phyloP scores from a whole-genome alignment of 2,888 invertebrate species.

The Aporophyla nigra region DNA sequence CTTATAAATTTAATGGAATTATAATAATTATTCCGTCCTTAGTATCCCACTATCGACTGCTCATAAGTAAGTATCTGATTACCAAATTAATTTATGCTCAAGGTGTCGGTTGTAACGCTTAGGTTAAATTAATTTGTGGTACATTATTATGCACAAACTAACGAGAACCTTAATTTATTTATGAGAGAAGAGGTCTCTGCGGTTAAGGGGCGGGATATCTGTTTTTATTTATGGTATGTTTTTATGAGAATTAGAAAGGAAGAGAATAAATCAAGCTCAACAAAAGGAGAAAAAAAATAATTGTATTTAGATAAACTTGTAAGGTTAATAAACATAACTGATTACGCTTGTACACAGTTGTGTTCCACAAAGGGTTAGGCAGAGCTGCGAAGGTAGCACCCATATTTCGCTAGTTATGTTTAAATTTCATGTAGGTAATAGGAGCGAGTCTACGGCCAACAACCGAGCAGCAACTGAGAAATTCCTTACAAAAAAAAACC shows the following conservation, averaged over 20 bases:
- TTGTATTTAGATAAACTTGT: background rate
- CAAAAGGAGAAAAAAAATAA: background rate
- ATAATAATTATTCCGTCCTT: background rate
- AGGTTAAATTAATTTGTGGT: constrained; percentile 8
- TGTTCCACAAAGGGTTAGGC: too few relatives aligned
- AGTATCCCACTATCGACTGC: background rate
- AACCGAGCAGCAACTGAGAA: too few relatives aligned
- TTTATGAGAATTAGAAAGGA: background rate
- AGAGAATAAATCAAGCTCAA: background rate
- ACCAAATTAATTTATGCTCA: constrained; percentile 8
- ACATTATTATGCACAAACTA: constrained; percentile 22
- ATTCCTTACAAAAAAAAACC: too few relatives aligned
- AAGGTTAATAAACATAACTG: background rate
- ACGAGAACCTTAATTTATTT: constrained; percentile 20
- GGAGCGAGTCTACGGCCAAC: too few relatives aligned
- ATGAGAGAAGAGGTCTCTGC: background rate
- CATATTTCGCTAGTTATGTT: too few relatives aligned
- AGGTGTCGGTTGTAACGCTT: constrained; percentile 5
- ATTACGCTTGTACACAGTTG: too few relatives aligned
- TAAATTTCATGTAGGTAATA: too few relatives aligned
- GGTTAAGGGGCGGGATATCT: background rate
- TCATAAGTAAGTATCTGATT: background rate
- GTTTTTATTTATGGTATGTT: background rate
- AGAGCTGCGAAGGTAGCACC: too few relatives aligned
- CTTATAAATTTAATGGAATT: background rate